phyloP scores from a whole-genome alignment of 2,888 invertebrate genomes.

The Rhodophaea formosa region DNA sequence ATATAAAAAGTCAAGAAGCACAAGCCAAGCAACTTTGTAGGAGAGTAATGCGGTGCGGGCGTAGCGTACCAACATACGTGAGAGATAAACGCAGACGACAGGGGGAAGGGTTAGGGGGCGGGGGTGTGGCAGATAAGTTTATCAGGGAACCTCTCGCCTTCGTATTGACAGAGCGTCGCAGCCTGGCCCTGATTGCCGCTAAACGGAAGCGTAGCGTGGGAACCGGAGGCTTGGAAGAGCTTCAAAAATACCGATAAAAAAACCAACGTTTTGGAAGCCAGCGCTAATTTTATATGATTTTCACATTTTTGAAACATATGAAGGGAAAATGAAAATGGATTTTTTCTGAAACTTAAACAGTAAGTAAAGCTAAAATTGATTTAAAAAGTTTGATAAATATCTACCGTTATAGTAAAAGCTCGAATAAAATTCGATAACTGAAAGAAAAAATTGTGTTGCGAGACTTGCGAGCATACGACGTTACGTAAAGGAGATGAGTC shows the following conservation, averaged over 20 bases:
- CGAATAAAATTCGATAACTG: constrained; percentile 40
- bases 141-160: constrained; percentile 78
- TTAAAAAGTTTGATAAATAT: not conserved
- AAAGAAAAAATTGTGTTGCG: constrained; percentile 39
- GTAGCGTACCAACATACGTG: constrained; percentile 63
- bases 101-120: constrained; percentile 42
- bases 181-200: constrained; percentile 74
- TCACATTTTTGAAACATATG: not conserved
- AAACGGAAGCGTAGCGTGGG: constrained; percentile 70
- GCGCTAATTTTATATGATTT: constrained; percentile 20
- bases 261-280: constrained; percentile 34
- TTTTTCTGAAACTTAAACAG: not conserved
- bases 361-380: not conserved
- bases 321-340: not conserved
- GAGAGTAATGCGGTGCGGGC: constrained; percentile 56
- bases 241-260: constrained; percentile 61
- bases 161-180: constrained; percentile 79
- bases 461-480: constrained; percentile 39
- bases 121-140: constrained; percentile 71
- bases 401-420: constrained; percentile 6
- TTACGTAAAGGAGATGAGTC: constrained; percentile 61
- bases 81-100: constrained; percentile 69
- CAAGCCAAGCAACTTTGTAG: constrained; percentile 47
- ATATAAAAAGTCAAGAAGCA: constrained; percentile 50
- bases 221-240: constrained; percentile 61